Base-by-base conservation (phyloP, 2,113 vertebrate genomes). In the Rhinoptilus africanus region DNA sequence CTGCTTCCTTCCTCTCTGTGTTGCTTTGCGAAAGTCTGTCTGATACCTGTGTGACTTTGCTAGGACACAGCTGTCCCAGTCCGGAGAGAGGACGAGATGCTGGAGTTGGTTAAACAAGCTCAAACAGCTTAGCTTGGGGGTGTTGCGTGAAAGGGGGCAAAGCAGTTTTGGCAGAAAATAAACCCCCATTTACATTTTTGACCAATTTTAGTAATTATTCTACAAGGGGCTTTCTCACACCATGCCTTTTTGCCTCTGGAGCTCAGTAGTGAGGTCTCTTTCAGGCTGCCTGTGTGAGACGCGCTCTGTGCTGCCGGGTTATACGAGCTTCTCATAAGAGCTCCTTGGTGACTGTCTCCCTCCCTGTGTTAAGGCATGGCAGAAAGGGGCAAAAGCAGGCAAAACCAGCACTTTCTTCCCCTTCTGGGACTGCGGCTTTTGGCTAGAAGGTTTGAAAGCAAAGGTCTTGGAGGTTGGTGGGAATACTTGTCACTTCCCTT, bases 261-360 rank as follows among this genome's bases (percentile, higher is more conserved):
- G 41, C 56, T 64, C 15, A 17, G n/a, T 8, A 7, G 62, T 8
- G 60, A 59, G 51, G 19, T 59, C 30, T 51, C 5, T 72, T 17
- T 79, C 5, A 64, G 6, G 53, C 19, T 1, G 5, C 16, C 14
- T n/a, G 20, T 60, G 35, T 12, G 79, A 69, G n/a, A 14, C 43
- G 32, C 39, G 28, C 20, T 41, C 22, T 66, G 53, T 24, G 50
- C n/a, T 68, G 39, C 37, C 47, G 28, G 30, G 8, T 21, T 78
- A 3, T 5, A 4, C 9, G 47, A 43, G 57, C 18, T 57, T 56
- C 48, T 89, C 0, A 0, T 24, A 35, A 34, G 51, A 75, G 10
- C 48, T 45, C 47, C 21, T 8, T 57, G n/a, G 37, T 48, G 45
- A 24, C 22, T 47, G 20, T 18, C 37, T 60, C 23, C 54, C 32